Percentiles rank a stretch among this genome's conserved stretches.
phyloP scores from a whole-genome alignment of 2,113 vertebrate species.

The Caranx ignobilis region DNA sequence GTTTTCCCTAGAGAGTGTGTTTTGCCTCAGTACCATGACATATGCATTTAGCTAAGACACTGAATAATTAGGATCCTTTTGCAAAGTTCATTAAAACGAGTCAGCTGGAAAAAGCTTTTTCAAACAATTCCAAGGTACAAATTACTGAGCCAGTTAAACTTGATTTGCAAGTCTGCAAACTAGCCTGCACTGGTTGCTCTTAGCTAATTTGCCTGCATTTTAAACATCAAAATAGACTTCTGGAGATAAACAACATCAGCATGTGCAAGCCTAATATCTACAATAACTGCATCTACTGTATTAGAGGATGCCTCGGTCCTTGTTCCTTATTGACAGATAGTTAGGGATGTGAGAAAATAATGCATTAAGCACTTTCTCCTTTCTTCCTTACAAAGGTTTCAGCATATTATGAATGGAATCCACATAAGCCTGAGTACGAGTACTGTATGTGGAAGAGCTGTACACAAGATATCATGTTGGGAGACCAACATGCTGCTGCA shows the following conservation, averaged over 20 bases:
- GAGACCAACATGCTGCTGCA: slow-evolving; percentile 15
- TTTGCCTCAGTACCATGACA: no score
- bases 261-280: not conserved
- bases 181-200: not conserved
- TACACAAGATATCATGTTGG: not conserved
- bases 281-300: not conserved
- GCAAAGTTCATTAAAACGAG: no score
- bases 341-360: not conserved
- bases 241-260: not conserved
- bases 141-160: no score
- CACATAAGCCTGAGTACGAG: not conserved
- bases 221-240: not conserved
- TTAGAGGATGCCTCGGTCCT: not conserved
- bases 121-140: no score
- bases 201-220: not conserved
- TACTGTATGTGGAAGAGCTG: not conserved
- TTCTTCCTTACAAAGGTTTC: not conserved
- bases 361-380: not conserved
- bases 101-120: no score
- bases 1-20: no score
- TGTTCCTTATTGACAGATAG: not conserved
- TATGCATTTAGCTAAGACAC: no score
- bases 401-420: not conserved
- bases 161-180: no score
- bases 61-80: no score